These are phyloP conservation scores for Halocaridina rubra DNA, from an alignment of 2,888 invertebrate genomes.

Conservation along the genomic window DNA sequence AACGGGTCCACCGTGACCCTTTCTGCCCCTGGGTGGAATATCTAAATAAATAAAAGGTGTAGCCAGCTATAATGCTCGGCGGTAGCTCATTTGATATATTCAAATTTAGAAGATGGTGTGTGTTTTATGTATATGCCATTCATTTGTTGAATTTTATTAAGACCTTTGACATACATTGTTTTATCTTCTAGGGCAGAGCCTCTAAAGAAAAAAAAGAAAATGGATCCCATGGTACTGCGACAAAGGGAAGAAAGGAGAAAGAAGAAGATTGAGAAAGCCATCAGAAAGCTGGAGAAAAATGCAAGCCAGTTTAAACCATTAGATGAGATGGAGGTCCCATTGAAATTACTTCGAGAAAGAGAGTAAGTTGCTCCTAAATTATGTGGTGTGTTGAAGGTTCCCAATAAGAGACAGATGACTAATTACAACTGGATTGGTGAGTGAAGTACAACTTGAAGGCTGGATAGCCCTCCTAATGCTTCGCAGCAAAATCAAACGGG, in stretches of 20 bases:
- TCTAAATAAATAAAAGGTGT: too few relatives aligned
- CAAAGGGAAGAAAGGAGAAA: slow-evolving; percentile 84
- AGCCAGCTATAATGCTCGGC: too few relatives aligned
- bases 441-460: too few relatives aligned
- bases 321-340: slow-evolving; percentile 80
- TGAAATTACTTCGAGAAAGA: background rate
- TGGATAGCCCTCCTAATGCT: too few relatives aligned
- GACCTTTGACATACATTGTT: background rate
- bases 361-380: too few relatives aligned
- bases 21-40: too few relatives aligned
- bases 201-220: slow-evolving; percentile 86
- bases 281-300: slow-evolving; percentile 82
- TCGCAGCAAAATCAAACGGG: too few relatives aligned
- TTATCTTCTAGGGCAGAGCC: slow-evolving; percentile 79
- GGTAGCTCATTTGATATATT: background rate
- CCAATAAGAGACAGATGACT: too few relatives aligned
- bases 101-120: background rate
- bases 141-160: background rate
- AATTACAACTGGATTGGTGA: too few relatives aligned
- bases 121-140: too few relatives aligned
- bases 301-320: slow-evolving; percentile 89
- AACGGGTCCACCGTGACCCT: too few relatives aligned
- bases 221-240: slow-evolving; percentile 84
- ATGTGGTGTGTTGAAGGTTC: too few relatives aligned
- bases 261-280: slow-evolving; percentile 88